Conservation (phyloP, 2,888 invertebrate genomes). For the Molanna angustata region DNA sequence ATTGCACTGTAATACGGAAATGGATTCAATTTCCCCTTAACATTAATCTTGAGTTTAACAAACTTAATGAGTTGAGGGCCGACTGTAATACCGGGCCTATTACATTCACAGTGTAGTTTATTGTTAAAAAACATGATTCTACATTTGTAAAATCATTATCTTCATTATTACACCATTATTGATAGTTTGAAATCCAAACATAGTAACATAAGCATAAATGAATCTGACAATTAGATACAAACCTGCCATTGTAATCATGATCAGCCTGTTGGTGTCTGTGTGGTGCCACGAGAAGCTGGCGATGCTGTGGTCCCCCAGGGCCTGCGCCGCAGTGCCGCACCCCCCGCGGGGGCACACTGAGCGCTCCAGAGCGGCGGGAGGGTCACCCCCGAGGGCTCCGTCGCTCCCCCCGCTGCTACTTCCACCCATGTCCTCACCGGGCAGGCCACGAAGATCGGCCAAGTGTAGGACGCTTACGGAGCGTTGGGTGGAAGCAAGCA, state of each 20-base stretch:
- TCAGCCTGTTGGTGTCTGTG: slow-evolving; percentile 70
- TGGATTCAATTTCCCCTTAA: too few species aligned
- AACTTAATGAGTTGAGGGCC: too few species aligned
- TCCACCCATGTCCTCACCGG: slow-evolving; percentile 60
- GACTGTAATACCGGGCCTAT: too few species aligned
- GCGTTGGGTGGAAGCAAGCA: slow-evolving; percentile 77
- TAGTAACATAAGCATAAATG: too few species aligned
- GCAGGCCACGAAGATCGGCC: slow-evolving; percentile 79
- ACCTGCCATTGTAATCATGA: slow-evolving; percentile 64
- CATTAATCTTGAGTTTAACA: too few species aligned
- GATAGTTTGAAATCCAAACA: too few species aligned
- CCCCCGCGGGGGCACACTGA: slow-evolving; percentile 44
- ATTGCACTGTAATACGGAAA: too few species aligned
- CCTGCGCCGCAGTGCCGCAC: slow-evolving; percentile 41
- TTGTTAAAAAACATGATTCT: too few species aligned
- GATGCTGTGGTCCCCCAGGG: slow-evolving; percentile 44
- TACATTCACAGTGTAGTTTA: too few species aligned
- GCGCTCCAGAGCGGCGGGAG: slow-evolving; percentile 40
- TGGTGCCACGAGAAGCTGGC: slow-evolving; percentile 89
- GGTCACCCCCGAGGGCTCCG: slow-evolving; percentile 36
- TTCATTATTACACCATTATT: too few species aligned
- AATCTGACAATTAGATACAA: too few species aligned
- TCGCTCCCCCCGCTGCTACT: slow-evolving; percentile 16
- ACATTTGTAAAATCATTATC: too few species aligned
- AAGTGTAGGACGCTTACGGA: slow-evolving; percentile 75